These are phyloP conservation scores for Elephas maximus DNA, from an alignment of 2,113 vertebrate genomes.

Conservation along the genomic window DNA sequence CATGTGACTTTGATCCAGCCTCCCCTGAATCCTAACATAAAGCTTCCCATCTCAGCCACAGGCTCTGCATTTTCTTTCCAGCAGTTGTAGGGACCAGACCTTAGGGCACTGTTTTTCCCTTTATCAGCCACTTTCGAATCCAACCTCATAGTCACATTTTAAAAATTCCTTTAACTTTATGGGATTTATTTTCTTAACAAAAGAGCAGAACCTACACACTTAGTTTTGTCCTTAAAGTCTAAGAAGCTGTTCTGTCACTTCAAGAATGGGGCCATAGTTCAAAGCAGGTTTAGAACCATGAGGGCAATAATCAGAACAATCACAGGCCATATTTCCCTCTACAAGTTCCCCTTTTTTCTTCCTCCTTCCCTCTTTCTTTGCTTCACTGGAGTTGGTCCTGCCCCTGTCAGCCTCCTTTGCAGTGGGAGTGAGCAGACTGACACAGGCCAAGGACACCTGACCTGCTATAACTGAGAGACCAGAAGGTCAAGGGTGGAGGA, in stretches of 20 bases:
- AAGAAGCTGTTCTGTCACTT: neutral
- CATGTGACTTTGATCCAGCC: neutral
- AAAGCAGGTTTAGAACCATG: conserved; percentile 9
- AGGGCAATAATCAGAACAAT: neutral
- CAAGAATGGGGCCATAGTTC: neutral
- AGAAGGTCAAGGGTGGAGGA: neutral
- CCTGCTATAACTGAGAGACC: neutral
- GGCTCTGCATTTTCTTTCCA: neutral
- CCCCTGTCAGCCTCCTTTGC: neutral
- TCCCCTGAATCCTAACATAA: neutral
- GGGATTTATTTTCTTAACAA: conserved; percentile 56
- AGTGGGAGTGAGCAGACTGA: neutral
- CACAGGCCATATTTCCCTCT: neutral
- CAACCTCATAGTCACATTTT: neutral
- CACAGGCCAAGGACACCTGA: neutral
- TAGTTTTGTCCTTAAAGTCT: conserved; percentile 24
- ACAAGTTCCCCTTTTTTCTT: neutral
- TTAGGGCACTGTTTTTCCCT: neutral
- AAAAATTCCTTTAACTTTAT: neutral
- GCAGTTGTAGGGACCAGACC: neutral
- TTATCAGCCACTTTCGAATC: conserved; percentile 6
- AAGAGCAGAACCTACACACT: neutral
- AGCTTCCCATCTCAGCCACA: neutral
- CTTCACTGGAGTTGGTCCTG: neutral
- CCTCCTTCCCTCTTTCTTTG: neutral